phyloP scores from a whole-genome alignment of 2,888 invertebrate genomes.

The Chymomyza fuscimana region DNA sequence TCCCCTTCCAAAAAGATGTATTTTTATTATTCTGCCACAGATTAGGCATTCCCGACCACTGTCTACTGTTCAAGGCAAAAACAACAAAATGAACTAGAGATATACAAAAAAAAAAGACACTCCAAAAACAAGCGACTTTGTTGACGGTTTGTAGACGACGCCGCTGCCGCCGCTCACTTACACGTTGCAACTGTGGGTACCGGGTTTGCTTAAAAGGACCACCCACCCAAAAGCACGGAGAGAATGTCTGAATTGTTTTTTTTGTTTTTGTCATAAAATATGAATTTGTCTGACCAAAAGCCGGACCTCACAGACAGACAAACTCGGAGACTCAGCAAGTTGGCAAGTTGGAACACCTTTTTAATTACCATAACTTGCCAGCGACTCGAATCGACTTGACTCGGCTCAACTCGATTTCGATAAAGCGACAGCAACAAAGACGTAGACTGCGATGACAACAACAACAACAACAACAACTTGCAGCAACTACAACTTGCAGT shows the following conservation, averaged over 20 bases:
- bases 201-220: conserved; percentile 41
- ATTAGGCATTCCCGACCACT: neutral
- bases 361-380: conserved; percentile 77
- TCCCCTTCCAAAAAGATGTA: too few relatives aligned
- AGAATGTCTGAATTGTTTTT: conserved; percentile 22
- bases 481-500: conserved; percentile 20
- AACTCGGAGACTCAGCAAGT: conserved; percentile 29
- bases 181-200: neutral
- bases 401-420: conserved; percentile 42
- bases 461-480: conserved; percentile 5
- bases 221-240: conserved; percentile 69
- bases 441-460: conserved; percentile 12
- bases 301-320: conserved; percentile 42
- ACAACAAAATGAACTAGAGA: neutral
- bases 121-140: conserved; percentile 1
- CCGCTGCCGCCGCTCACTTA: neutral
- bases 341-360: conserved; percentile 75
- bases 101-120: conserved; percentile 8
- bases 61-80: too few relatives aligned
- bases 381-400: neutral
- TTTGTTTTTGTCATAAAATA: conserved; percentile 69
- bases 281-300: conserved; percentile 63
- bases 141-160: neutral
- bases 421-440: conserved; percentile 55
- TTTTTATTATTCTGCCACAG: too few relatives aligned